Evolutionary conservation across 1,140 invertebrate species (phyloP).

Genomic region (Charaxes varanes): DNA sequence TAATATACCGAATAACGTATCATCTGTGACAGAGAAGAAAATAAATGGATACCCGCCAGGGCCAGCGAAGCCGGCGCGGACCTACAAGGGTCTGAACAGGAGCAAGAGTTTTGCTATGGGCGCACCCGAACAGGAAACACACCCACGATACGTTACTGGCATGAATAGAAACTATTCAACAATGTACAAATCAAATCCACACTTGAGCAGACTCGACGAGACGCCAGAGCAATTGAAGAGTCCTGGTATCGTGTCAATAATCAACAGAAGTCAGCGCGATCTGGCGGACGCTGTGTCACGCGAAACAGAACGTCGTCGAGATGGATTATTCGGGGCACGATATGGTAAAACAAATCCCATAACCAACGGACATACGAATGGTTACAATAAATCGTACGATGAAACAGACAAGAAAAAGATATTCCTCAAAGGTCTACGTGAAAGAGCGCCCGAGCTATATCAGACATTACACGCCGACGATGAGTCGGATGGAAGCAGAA

Average conservation of each 20-base stretch:
- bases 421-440: conserved; percentile 82
- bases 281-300: conserved; percentile 73
- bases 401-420: conserved; percentile 79
- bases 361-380: conserved; percentile 65
- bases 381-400: conserved; percentile 60
- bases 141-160: conserved; percentile 60
- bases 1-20: conserved; percentile 83
- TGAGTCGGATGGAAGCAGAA: conserved; percentile 62
- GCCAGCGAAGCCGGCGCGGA: conserved; percentile 82
- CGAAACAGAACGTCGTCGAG: conserved; percentile 65
- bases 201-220: conserved; percentile 80
- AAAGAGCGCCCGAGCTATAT: conserved; percentile 84
- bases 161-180: conserved; percentile 66
- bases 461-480: conserved; percentile 81
- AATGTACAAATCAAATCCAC: conserved; percentile 85
- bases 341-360: conserved; percentile 73
- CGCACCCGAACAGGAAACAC: conserved; percentile 66
- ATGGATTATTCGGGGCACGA: conserved; percentile 70
- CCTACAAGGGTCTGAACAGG: conserved; percentile 83
- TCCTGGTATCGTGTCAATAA: conserved; percentile 87
- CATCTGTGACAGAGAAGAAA: conserved; percentile 64
- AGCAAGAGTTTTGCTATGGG: conserved; percentile 92
- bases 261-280: conserved; percentile 86
- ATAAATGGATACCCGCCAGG: conserved; percentile 70
- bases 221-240: conserved; percentile 85